Base-by-base conservation (phyloP, 1,140 invertebrate genomes). In the Schlechtendalia chinensis region DNA sequence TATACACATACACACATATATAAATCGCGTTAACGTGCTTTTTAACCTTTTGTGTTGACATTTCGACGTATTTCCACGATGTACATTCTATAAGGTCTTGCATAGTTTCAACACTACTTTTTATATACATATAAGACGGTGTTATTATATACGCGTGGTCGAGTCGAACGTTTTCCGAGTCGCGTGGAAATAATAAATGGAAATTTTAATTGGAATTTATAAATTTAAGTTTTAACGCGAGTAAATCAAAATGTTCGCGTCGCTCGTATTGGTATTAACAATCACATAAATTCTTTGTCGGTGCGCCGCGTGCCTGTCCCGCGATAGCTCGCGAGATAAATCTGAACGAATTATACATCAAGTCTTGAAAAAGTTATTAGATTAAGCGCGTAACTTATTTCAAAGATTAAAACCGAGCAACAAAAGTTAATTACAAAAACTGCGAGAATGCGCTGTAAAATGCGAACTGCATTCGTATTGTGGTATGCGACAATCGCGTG, bases 181-280 rank as follows among this genome's bases (percentile, higher is more conserved):
- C n/a, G n/a, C n/a, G n/a, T 8, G 32, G 32, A 71, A 71, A 50
- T 71, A 71, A 71, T 17, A 50, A 50, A 71, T 17, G 67, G 1
- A 71, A 17, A 50, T 71, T 71, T 71, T 71, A 71, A 71, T 71
- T 50, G 45, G 67, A 71, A 71, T 71, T 71, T 50, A 27, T 39
- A 39, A 39, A 39, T 39, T 39, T 24, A 24, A 71, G 67, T 50
- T 47, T 50, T 71, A 50, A 39, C 17, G 39, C 5, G 22, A 47
- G 67, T 71, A 69, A 69, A 69, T 47, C 39, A 69, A 47, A 47
- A 39, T 22, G n/a, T 69, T 47, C 65, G 12, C n/a, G 17, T 19
- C n/a, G n/a, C 24, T 24, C 22, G n/a, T 47, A 69, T 22, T 24
- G 17, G n/a, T n/a, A n/a, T n/a, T 0, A 69, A 39, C 63, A 69